These are phyloP conservation scores for Acanthosepion esculentum DNA, from an alignment of 2,888 invertebrate genomes.

Conservation along the genomic window DNA sequence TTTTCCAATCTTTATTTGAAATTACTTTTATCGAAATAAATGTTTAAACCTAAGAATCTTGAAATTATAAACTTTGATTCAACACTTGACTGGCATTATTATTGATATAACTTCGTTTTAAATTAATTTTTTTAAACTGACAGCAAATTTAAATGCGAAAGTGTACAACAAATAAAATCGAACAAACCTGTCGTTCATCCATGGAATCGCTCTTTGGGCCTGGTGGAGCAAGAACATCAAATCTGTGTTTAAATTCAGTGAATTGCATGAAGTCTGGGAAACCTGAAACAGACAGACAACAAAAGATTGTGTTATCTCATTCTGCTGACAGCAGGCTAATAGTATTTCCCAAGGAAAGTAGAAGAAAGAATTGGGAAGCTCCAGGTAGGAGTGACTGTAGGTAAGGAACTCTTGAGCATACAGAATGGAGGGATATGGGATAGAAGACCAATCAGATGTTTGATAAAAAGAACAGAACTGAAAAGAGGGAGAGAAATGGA, in stretches of 20 bases:
- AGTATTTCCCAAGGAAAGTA: not conserved
- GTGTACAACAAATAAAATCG: not conserved
- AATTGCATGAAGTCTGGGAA: constrained; percentile 93
- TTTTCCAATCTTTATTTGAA: no score
- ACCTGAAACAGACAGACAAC: constrained; percentile 75
- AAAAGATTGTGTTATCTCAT: constrained; percentile 44
- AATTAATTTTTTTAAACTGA: not conserved
- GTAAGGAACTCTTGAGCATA: not conserved
- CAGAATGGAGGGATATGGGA: not conserved
- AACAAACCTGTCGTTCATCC: constrained; percentile 68
- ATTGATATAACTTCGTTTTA: no score
- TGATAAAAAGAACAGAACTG: not conserved
- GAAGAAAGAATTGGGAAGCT: not conserved
- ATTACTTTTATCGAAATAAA: no score
- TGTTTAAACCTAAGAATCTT: no score
- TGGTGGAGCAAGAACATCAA: constrained; percentile 78
- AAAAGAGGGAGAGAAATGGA: not conserved
- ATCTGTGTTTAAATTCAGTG: constrained; percentile 90
- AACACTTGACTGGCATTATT: no score
- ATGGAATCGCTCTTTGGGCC: constrained; percentile 58
- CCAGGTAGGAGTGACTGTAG: not conserved
- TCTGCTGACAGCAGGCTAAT: not conserved
- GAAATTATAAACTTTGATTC: no score
- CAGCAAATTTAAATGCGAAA: no score
- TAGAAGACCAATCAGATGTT: not conserved